A percentile compares a stretch with the other conserved stretches of the same genome.
These are phyloP conservation scores for Anabas testudineus DNA, from an alignment of 2,797 vertebrate genomes.

Conservation along the genomic window DNA sequence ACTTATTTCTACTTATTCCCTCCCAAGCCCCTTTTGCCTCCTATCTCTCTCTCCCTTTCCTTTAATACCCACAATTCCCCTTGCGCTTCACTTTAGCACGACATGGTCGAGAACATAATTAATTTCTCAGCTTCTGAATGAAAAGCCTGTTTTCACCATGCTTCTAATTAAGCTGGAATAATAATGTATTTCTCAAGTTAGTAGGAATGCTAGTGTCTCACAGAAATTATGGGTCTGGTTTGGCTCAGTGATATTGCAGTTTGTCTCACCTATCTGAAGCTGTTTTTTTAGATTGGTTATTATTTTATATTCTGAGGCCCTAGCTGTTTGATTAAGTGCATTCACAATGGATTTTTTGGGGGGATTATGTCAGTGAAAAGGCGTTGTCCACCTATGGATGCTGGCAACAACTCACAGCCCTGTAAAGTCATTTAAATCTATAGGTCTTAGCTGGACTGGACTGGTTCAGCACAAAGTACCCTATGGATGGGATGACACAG, in stretches of 20 bases:
- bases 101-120: conserved; percentile 79
- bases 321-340: conserved; percentile 14
- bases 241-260: conserved; percentile 4
- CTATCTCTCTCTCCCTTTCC: conserved; percentile 42
- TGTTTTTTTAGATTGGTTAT: neutral
- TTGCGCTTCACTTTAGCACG: conserved; percentile 71
- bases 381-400: neutral
- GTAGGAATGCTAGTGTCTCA: conserved; percentile 40
- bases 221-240: conserved; percentile 42
- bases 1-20: conserved; percentile 68
- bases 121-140: conserved; percentile 79
- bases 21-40: conserved; percentile 50
- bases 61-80: conserved; percentile 79
- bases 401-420: conserved; percentile 2
- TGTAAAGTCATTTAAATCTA: neutral
- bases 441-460: conserved; percentile 35
- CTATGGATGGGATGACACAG: conserved; percentile 33
- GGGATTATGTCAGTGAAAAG: conserved; percentile 8
- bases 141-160: conserved; percentile 74
- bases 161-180: conserved; percentile 78
- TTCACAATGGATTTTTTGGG: neutral
- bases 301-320: conserved; percentile 19
- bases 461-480: conserved; percentile 11
- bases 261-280: conserved; percentile 38
- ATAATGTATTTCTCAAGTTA: conserved; percentile 68